Evolutionary conservation across 1,140 invertebrate species (phyloP), one percentile per base, ranked within the genome.

Genomic region (Diachasma alloeum): DNA sequence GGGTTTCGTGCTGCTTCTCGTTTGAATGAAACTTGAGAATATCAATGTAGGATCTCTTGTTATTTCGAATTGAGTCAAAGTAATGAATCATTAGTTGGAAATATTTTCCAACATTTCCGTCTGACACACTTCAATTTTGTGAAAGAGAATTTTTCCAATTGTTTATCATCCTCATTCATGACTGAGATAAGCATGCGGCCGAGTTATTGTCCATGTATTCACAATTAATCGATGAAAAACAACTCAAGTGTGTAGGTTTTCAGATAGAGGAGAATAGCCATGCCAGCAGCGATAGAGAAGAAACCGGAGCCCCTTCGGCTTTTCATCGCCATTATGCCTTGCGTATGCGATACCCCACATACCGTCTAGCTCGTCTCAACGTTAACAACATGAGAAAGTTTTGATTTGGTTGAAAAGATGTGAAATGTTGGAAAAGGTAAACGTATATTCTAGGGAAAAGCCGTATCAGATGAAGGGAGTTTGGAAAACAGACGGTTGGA

Each of bases 401-500:
- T 53, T 53, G 48, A 53, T 53, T 53, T 53, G 48, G 0, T n/a
- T 9, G 48, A 9, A 53, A 53, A 53, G 17, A 53, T 53, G 48
- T 53, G 6, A 53, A 53, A 74, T 48, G 63, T 74, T 39, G 74
- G 70, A 69, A 37, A 77, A 37, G 26, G 22, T n/a, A 24, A 48
- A 17, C 46, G 10, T 36, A 53, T 44, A 72, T 72, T 31, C 22
- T 56, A 37, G 22, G 4, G 9, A 31, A 73, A 59, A 73, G 31
- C 15, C 17, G 82, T 84, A 84, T 85, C 81, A 81, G 82, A 84
- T 80, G 80, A 31, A 81, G 81, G 86, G 48, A 19, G 48, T 53
- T 53, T 53, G 48, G 48, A 17, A 53, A 53, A 19, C 48, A 86
- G 86, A 80, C 84, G 84, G 80, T 81, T 73, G 82, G 84, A 81